Conservation (phyloP, 2,113 vertebrate species). For the Dasypus novemcinctus region DNA sequence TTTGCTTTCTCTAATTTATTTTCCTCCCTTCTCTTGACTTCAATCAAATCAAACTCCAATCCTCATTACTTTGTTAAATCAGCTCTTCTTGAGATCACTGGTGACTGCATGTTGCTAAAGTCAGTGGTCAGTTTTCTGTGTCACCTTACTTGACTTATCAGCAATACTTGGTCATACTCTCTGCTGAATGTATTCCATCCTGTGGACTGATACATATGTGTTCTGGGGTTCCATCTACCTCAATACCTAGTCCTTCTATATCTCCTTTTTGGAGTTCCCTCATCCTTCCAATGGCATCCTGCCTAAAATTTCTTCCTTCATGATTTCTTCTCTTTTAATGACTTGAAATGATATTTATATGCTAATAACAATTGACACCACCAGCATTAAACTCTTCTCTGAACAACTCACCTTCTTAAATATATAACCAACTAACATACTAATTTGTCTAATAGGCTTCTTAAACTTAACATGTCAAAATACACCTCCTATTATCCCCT, state of each 20-base stretch:
- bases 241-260: not conserved
- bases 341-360: not conserved
- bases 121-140: not conserved
- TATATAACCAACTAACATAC: not conserved
- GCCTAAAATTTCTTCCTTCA: not conserved
- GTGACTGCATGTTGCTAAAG: not conserved
- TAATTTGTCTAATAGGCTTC: not conserved
- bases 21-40: not conserved
- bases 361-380: not conserved
- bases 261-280: not conserved
- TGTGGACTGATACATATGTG: not conserved
- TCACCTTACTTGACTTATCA: not conserved
- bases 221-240: not conserved
- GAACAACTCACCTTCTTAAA: not conserved
- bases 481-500: not conserved
- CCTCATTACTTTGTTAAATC: not conserved
- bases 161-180: not conserved
- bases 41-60: not conserved
- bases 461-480: not conserved
- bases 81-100: not conserved
- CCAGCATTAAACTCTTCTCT: not conserved
- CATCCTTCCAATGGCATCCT: not conserved
- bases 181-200: not conserved
- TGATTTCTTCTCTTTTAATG: not conserved
- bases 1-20: not conserved